A percentile compares a stretch with the other conserved stretches of the same genome.
phyloP scores from a whole-genome alignment of 2,113 vertebrate genomes.

The Neolamprologus fasciatus region DNA sequence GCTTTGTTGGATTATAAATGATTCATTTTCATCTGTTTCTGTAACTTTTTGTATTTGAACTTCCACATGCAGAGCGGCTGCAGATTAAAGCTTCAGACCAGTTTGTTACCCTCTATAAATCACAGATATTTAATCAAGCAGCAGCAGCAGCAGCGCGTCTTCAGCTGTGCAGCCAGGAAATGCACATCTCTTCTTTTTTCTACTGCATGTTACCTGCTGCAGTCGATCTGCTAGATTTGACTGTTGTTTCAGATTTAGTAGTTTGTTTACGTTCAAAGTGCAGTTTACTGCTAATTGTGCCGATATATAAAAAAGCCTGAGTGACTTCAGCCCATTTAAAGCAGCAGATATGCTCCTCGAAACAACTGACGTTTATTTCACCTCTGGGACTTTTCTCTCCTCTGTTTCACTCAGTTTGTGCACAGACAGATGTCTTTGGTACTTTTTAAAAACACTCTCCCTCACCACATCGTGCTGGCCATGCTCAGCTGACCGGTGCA shows the following conservation, averaged over 20 bases:
- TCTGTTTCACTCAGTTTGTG: background rate
- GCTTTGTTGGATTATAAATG: background rate
- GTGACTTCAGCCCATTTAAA: background rate
- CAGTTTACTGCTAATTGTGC: background rate
- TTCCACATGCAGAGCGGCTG: background rate
- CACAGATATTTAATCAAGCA: conserved; percentile 10
- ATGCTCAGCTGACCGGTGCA: background rate
- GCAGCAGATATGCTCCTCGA: accelerated
- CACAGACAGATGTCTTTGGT: background rate
- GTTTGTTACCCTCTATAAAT: background rate
- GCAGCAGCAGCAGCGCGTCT: background rate
- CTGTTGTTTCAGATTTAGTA: background rate
- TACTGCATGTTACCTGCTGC: background rate
- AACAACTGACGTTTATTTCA: background rate
- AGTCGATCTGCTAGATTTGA: background rate
- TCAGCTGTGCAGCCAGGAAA: background rate
- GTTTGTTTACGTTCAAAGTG: background rate
- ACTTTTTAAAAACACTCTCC: background rate
- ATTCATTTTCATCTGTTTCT: background rate
- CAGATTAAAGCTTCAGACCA: background rate
- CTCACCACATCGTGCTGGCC: conserved; percentile 93
- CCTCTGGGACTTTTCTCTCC: background rate
- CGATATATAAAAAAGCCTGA: accelerated
- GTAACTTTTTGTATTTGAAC: background rate
- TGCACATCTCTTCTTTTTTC: background rate